Base-by-base conservation (phyloP, 1,140 invertebrate genomes). In the Argopecten irradians region DNA sequence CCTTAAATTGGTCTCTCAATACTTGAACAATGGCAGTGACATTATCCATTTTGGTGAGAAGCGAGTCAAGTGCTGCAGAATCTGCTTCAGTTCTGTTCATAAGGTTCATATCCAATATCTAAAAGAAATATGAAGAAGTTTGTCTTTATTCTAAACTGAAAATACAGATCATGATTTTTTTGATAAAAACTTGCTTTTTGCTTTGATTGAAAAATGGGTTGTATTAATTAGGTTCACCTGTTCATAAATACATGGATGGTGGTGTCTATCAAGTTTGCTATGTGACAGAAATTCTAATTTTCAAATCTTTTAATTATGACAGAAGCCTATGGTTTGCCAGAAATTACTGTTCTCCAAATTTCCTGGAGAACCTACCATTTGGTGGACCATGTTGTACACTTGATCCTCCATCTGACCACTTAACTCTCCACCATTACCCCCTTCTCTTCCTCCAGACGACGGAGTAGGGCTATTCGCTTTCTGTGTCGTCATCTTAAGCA, bases 71-170 rank as follows among this genome's bases (percentile, higher is more conserved):
- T 22, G 86, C 55, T 32, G 34, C 35, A 11, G 86, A 86, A 71
- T 71, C 55, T 28, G 86, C 46, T 28, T 36, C 82, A 28, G 86
- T 86, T 34, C 36, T 55, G 46, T 86, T 86, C 34, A 82, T 82
- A 14, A 86, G 46, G 22, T 82, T 46, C 86, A 86, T 86, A 71
- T 86, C 86, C 46, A 82, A 32, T 8, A 86, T 35, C 86, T 86
- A n/a, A 82, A 86, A 28, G 5, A 5, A 39, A 39, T 39, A 71
- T 0, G 8, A 3, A 71, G 1, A 2, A 71, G n/a, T 71, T 22
- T 22, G 55, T 71, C n/a, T 71, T 71, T 28, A 5, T 71, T 28
- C n/a, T 11, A 71, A 71, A 71, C 16, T 3, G 2, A 71, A 71
- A 71, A 71, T 71, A 71, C 5, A n/a, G n/a, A 39, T 39, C 36